Base-by-base conservation (phyloP, 2,113 vertebrate genomes). In the Limnothrissa miodon region DNA sequence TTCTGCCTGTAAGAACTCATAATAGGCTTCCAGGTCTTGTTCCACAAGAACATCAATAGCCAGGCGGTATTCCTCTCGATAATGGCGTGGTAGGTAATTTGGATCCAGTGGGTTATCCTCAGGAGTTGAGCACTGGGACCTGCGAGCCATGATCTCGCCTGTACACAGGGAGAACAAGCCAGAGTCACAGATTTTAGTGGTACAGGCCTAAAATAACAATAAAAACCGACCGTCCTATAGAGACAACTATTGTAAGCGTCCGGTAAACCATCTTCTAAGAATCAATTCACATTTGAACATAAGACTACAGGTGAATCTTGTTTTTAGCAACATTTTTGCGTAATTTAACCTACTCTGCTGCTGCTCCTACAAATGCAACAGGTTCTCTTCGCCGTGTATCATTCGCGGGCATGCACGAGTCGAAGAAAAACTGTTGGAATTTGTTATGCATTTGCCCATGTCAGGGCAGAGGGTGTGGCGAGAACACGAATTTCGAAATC, bases 51-150 rank as follows among this genome's bases (percentile, higher is more conserved):
- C 91, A 0, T 99, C 98, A 21, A 99, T 93, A 0, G 97, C 97
- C 84, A 99, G 83, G 11, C 98, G 96, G 85, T 99, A 99, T 85
- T 99, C 97, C 86, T 99, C 98, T 83, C 98, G 97, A 89, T 98
- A 99, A 89, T 99, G 98, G 0, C 97, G 97, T 0, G 96, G 96
- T 13, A 99, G 95, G 91, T 98, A 97, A 89, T 97, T 96, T 0
- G 97, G 97, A 70, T 98, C 95, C 21, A 96, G 89, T 4, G 97
- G 97, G 87, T 98, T 97, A 88, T 98, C 97, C 88, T 96, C 97
- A 83, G 96, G 94, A 0, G 96, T 97, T 88, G 97, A 99, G 86
- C 96, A 97, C 92, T 99, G 98, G 4, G 98, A 99, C 21, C 96
- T 96, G 29, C 94, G 97, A 44, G 98, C 97, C 98, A 99, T 99